Percentiles rank a stretch among this genome's conserved stretches.
Conservation (phyloP, 2,888 invertebrate species). For the Diarsia brunnea region DNA sequence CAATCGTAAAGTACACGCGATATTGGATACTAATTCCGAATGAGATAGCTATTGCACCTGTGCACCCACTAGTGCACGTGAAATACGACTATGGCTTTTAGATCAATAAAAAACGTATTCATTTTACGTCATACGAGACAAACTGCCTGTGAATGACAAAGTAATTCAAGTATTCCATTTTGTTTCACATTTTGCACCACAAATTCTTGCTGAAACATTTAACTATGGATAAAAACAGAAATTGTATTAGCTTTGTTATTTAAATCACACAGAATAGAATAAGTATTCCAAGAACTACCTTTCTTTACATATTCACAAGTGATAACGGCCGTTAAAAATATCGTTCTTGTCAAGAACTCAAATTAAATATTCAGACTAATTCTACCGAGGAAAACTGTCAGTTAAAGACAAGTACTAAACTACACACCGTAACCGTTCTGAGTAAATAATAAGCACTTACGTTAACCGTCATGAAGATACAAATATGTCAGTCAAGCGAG, state of each 20-base stretch:
- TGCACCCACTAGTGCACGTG: slow-evolving; percentile 73
- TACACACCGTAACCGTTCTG: slow-evolving; percentile 18
- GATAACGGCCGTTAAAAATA: slow-evolving; percentile 39
- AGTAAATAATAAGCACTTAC: slow-evolving; percentile 42
- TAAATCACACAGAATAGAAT: slow-evolving; percentile 16
- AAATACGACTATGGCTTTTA: slow-evolving; percentile 75
- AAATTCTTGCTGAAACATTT: background rate
- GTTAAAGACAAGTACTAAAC: slow-evolving; percentile 26
- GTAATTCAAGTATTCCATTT: slow-evolving; percentile 14
- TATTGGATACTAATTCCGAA: slow-evolving; percentile 86
- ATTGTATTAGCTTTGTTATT: slow-evolving; percentile 3
- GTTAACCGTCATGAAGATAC: slow-evolving; percentile 54
- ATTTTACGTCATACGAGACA: slow-evolving; percentile 52
- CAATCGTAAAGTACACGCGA: slow-evolving; percentile 79
- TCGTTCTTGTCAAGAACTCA: background rate
- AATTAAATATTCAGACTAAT: slow-evolving; percentile 36
- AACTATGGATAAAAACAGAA: background rate
- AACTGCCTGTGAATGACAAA: slow-evolving; percentile 38
- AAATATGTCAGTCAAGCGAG: slow-evolving; percentile 54
- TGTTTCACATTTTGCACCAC: slow-evolving; percentile 2
- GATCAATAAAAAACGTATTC: slow-evolving; percentile 70
- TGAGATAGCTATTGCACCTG: slow-evolving; percentile 85
- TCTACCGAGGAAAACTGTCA: slow-evolving; percentile 7
- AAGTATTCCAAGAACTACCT: slow-evolving; percentile 14
- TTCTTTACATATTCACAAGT: slow-evolving; percentile 31